Conservation (phyloP, 2,797 vertebrate genomes). For the Schizopygopsis malacanthus region DNA sequence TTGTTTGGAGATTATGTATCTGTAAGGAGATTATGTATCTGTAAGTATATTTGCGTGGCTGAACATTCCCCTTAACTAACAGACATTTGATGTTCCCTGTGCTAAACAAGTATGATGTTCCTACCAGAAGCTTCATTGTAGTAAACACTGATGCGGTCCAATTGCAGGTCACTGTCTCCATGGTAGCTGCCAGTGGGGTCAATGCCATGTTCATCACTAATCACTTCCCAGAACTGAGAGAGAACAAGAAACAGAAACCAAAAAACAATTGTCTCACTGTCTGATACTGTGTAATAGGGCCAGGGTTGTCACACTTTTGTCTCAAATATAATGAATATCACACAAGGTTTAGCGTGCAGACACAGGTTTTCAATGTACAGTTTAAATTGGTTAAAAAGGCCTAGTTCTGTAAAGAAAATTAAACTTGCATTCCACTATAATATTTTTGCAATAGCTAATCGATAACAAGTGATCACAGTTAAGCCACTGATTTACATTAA, state of each 20-base stretch:
- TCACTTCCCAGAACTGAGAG: conserved; percentile 89
- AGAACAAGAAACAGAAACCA: neutral
- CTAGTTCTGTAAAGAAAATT: neutral
- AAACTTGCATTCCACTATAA: too few relatives aligned
- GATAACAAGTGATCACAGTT: neutral
- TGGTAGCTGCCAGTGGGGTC: conserved; percentile 89
- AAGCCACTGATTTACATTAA: too few relatives aligned
- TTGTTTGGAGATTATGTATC: neutral
- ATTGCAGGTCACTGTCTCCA: conserved; percentile 86
- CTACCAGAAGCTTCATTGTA: conserved; percentile 83
- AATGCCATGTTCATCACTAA: conserved; percentile 89
- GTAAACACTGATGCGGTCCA: conserved; percentile 86
- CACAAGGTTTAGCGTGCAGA: too few relatives aligned
- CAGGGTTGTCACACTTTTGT: neutral
- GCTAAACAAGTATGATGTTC: neutral
- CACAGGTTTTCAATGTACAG: too few relatives aligned
- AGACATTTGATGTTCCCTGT: neutral
- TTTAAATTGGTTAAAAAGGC: neutral
- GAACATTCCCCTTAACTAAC: neutral
- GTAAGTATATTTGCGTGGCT: neutral
- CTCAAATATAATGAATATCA: neutral
- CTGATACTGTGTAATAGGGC: too few relatives aligned
- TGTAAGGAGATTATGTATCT: neutral
- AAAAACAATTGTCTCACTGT: neutral
- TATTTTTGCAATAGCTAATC: too few relatives aligned